A percentile compares a stretch with the other conserved stretches of the same genome.
These are phyloP conservation scores for Cryptotermes secundus DNA, from an alignment of 1,140 invertebrate species.

Conservation along the genomic window DNA sequence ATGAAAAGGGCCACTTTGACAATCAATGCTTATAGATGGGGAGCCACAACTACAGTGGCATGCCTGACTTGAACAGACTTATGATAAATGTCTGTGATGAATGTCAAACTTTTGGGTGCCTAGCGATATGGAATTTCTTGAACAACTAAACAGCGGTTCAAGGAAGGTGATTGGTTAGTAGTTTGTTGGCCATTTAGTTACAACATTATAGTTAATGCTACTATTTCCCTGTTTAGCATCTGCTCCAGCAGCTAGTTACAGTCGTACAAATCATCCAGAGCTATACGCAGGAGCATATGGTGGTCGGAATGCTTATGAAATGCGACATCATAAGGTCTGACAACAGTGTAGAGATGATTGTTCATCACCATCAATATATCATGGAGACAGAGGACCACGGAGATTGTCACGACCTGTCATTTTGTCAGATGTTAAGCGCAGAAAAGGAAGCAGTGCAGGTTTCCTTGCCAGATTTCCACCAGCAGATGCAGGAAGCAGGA, in stretches of 20 bases:
- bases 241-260: conserved; percentile 56
- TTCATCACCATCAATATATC: not conserved
- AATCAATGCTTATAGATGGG: too few relatives aligned
- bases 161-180: too few relatives aligned
- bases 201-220: not conserved
- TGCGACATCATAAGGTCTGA: conserved; percentile 60
- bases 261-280: conserved; percentile 59
- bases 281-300: conserved; percentile 64
- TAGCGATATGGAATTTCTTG: too few relatives aligned
- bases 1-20: too few relatives aligned
- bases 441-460: not conserved
- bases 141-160: too few relatives aligned
- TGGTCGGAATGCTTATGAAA: conserved; percentile 54
- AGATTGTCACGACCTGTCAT: not conserved
- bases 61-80: too few relatives aligned
- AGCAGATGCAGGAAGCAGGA: conserved; percentile 6
- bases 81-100: too few relatives aligned
- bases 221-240: conserved; percentile 52
- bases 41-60: too few relatives aligned
- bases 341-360: conserved; percentile 36
- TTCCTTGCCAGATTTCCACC: conserved; percentile 1
- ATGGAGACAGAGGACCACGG: not conserved
- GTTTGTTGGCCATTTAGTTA: too few relatives aligned
- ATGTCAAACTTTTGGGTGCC: too few relatives aligned
- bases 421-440: not conserved